A percentile compares a stretch with the other conserved stretches of the same genome.
These are phyloP conservation scores for Calameuta filiformis DNA, from an alignment of 2,888 invertebrate species.

Conservation along the genomic window DNA sequence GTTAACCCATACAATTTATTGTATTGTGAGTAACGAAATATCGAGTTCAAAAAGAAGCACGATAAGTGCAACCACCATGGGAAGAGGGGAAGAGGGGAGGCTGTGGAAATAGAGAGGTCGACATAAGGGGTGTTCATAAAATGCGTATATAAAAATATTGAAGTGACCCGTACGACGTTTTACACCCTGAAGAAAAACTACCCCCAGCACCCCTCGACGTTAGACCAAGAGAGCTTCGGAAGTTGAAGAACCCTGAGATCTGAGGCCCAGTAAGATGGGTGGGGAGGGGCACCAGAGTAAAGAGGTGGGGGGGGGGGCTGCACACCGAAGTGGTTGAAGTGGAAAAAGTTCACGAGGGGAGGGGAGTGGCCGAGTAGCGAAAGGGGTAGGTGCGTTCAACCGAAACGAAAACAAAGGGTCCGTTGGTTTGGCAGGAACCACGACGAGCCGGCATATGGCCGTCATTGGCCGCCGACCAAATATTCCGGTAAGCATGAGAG, in stretches of 20 bases:
- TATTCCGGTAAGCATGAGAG: conserved; percentile 29
- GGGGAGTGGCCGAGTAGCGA: background rate
- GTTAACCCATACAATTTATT: background rate
- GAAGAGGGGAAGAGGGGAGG: background rate
- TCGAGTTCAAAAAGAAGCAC: background rate
- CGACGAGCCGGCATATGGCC: conserved; percentile 51
- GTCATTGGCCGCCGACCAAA: conserved; percentile 47
- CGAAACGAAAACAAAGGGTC: conserved; percentile 55
- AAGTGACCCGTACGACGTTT: conserved; percentile 28
- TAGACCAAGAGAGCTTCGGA: background rate
- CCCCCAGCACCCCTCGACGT: background rate
- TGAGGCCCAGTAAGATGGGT: background rate
- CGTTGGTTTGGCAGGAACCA: conserved; percentile 38
- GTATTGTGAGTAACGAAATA: background rate
- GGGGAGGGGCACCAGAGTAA: background rate
- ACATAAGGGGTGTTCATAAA: background rate
- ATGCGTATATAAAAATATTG: conserved; percentile 35
- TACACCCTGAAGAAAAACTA: background rate
- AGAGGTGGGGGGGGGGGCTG: background rate
- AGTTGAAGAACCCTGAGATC: background rate
- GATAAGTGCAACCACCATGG: background rate
- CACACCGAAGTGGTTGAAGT: conserved; percentile 6
- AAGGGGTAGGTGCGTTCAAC: conserved; percentile 42
- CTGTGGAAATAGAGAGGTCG: too few relatives aligned
- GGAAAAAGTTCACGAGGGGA: conserved; percentile 5